A percentile compares a stretch with the other conserved stretches of the same genome.
These are phyloP conservation scores for Typhlichthys subterraneus DNA, from an alignment of 2,797 vertebrate species.

Conservation along the genomic window DNA sequence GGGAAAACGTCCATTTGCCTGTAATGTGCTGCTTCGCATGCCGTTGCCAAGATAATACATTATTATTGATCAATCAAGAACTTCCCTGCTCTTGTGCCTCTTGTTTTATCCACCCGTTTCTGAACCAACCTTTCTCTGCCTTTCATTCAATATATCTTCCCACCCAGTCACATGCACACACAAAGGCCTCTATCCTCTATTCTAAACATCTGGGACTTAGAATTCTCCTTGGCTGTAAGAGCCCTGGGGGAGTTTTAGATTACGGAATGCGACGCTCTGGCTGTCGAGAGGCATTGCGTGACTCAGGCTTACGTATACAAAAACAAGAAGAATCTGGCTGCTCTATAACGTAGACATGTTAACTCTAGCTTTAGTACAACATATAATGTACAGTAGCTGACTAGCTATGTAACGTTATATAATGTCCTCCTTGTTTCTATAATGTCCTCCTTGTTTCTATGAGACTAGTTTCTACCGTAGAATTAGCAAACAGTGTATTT, in stretches of 20 bases:
- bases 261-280: not conserved
- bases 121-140: not conserved
- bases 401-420: no score
- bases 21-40: not conserved
- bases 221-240: not conserved
- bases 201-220: not conserved
- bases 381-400: no score
- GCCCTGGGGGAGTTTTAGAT: not conserved
- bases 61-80: not conserved
- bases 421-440: no score
- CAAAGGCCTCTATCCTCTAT: not conserved
- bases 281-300: constrained; percentile 2
- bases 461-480: no score
- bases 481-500: no score
- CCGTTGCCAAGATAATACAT: not conserved
- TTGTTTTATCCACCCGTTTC: not conserved
- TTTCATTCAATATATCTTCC: not conserved
- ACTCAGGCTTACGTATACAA: not conserved
- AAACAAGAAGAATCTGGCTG: not conserved
- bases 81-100: not conserved
- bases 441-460: no score
- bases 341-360: not conserved
- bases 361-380: not conserved
- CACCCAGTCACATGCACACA: constrained; percentile 2
- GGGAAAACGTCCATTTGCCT: not conserved